Conservation (phyloP, 2,113 vertebrate species). For the Zosterops japonicus region DNA sequence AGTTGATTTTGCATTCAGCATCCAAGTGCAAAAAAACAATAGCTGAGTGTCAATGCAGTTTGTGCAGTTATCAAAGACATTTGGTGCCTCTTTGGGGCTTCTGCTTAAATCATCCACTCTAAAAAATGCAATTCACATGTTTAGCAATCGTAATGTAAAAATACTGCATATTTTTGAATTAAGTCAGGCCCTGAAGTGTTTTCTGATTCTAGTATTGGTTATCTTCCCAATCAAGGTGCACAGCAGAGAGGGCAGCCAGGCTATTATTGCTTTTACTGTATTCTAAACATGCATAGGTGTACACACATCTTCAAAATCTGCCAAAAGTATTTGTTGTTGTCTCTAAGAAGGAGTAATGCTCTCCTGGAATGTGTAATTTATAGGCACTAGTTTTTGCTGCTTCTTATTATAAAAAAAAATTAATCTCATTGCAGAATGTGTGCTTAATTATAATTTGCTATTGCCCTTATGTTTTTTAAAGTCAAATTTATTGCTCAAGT, state of each 20-base stretch:
- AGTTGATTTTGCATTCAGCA: not conserved
- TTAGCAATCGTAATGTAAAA: slow-evolving; percentile 5
- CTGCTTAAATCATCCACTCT: not conserved
- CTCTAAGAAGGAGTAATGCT: slow-evolving; percentile 26
- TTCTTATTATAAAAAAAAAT: slow-evolving; percentile 33
- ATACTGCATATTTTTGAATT: slow-evolving; percentile 13
- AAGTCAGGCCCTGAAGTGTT: slow-evolving; percentile 5
- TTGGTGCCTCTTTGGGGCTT: slow-evolving; percentile 1
- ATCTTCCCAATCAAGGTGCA: slow-evolving; percentile 34
- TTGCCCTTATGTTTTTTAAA: slow-evolving; percentile 39
- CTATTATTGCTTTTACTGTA: slow-evolving; percentile 33
- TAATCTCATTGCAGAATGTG: slow-evolving; percentile 16
- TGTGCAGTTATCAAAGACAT: not conserved
- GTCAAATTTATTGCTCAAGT: slow-evolving; percentile 40
- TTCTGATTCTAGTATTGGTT: slow-evolving; percentile 31
- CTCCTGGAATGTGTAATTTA: not conserved
- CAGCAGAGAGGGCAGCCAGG: not conserved
- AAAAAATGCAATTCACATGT: not conserved
- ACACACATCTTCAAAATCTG: slow-evolving; percentile 35
- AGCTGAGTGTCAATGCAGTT: not conserved
- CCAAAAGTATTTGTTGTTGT: slow-evolving; percentile 25
- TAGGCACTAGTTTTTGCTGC: slow-evolving; percentile 26
- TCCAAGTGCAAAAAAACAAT: not conserved
- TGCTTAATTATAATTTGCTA: slow-evolving; percentile 43
- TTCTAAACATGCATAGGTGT: not conserved